Percentiles rank a stretch among this genome's conserved stretches.
These are phyloP conservation scores for Petrolisthes cinctipes DNA, from an alignment of 2,888 invertebrate genomes.

Conservation along the genomic window DNA sequence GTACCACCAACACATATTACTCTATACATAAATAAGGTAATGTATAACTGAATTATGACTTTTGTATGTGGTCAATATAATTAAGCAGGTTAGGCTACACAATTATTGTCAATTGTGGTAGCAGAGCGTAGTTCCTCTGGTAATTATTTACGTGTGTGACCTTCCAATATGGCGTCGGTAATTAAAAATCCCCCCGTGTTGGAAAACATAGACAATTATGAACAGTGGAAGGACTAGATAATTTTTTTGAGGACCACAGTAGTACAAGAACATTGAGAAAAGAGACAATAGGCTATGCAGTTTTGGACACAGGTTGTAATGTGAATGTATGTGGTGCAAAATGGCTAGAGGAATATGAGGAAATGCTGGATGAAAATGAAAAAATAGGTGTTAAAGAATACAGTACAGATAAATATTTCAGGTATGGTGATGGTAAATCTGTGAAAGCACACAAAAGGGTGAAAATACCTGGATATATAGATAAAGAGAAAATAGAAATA, in stretches of 20 bases:
- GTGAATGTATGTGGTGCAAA: conserved; percentile 3
- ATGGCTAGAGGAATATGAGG: conserved; percentile 1
- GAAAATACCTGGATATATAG: conserved; percentile 7
- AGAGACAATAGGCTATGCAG: conserved; percentile 4
- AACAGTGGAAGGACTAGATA: conserved; percentile 12
- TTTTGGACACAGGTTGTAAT: conserved; percentile 9
- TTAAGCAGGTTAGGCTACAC: too few species aligned
- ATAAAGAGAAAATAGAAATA: background rate
- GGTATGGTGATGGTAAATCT: conserved; percentile 14
- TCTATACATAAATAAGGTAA: too few species aligned
- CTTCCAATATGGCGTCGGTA: background rate
- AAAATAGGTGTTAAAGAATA: background rate
- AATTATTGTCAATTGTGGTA: too few species aligned
- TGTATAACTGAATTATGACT: too few species aligned
- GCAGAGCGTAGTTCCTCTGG: too few species aligned
- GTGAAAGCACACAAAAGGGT: conserved; percentile 6
- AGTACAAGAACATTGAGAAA: background rate
- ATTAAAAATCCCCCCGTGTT: too few species aligned
- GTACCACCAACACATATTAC: too few species aligned
- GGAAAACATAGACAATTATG: background rate
- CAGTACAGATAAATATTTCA: background rate
- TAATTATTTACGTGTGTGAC: too few species aligned
- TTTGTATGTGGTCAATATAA: too few species aligned
- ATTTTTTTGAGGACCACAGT: conserved; percentile 8
- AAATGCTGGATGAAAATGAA: background rate